A percentile compares a stretch with the other conserved stretches of the same genome.
phyloP scores from a whole-genome alignment of 2,797 vertebrate species.

The Megaceryle alcyon region DNA sequence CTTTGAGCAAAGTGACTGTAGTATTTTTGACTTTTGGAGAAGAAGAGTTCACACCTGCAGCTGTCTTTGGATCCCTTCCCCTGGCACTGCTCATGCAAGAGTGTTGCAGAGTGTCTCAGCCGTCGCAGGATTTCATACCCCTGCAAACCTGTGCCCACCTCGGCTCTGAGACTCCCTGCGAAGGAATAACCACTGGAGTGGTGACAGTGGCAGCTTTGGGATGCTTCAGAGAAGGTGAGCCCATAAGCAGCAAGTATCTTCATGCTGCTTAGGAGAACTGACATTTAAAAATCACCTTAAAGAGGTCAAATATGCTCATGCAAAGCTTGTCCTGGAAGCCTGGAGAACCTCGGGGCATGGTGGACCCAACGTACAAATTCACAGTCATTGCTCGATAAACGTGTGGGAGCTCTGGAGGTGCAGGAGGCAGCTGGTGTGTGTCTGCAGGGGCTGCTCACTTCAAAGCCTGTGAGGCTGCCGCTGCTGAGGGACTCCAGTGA shows the following conservation, averaged over 20 bases:
- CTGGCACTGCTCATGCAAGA: neutral
- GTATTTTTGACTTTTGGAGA: neutral
- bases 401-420: neutral
- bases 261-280: neutral
- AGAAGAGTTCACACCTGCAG: neutral
- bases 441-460: neutral
- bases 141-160: neutral
- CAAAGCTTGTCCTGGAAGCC: neutral
- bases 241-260: neutral
- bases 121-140: neutral
- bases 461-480: neutral
- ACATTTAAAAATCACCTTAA: neutral
- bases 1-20: neutral
- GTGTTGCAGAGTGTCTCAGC: neutral
- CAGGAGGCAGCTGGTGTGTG: neutral
- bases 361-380: neutral
- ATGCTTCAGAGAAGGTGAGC: neutral
- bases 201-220: neutral
- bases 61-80: neutral
- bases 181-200: neutral
- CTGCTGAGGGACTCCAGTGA: neutral
- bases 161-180: neutral
- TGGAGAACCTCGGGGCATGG: neutral
- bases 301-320: neutral
- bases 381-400: neutral